Evolutionary conservation across 2,113 vertebrate species (phyloP).

Genomic region (Glaucomys volans): DNA sequence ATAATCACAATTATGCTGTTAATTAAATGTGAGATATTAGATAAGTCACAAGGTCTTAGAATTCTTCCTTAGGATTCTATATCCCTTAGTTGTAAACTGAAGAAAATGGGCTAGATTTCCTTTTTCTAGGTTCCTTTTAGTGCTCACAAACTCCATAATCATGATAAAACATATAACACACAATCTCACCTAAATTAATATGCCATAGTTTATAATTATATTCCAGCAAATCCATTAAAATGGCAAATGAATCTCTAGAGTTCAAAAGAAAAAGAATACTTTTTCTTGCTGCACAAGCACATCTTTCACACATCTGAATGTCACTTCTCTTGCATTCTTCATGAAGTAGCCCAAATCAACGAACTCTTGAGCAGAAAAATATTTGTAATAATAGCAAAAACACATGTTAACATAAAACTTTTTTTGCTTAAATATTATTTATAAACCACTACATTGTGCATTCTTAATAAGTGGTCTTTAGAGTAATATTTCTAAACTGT

Average conservation of each 20-base stretch:
- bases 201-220: background rate
- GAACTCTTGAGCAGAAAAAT: background rate
- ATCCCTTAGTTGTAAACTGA: background rate
- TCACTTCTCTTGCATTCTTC: background rate
- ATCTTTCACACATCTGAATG: conserved; percentile 3
- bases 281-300: background rate
- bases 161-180: background rate
- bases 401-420: background rate
- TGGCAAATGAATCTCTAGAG: background rate
- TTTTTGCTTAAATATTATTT: conserved; percentile 22
- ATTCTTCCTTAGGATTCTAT: background rate
- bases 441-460: background rate
- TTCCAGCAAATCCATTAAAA: background rate
- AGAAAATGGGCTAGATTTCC: background rate
- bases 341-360: background rate
- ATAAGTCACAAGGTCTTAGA: background rate
- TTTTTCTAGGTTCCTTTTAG: background rate
- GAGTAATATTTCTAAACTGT: background rate
- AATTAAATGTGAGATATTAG: background rate
- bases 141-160: background rate
- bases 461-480: background rate
- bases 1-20: background rate
- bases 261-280: background rate
- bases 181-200: background rate
- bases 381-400: conserved; percentile 1